Conservation (phyloP, 2,797 vertebrate species). For the Liparis tanakae region DNA sequence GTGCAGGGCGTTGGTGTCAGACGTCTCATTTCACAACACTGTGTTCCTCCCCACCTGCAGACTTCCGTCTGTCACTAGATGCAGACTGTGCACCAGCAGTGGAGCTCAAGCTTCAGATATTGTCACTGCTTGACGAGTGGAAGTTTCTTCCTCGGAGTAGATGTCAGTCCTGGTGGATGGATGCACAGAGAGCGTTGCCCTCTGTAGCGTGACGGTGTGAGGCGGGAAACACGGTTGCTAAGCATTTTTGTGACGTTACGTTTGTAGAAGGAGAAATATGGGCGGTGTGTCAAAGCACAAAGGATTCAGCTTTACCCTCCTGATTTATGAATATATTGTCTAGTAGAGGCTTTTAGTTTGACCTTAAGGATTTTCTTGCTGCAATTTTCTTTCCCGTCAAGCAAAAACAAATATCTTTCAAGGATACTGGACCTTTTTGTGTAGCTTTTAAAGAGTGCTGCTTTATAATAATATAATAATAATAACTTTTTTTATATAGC, state of each 20-base stretch:
- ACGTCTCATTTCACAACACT: constrained; percentile 23
- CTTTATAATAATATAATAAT: too few species aligned
- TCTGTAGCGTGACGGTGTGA: constrained; percentile 41
- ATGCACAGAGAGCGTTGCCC: constrained; percentile 43
- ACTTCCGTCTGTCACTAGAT: not conserved
- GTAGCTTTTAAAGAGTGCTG: not conserved
- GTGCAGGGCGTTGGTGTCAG: constrained; percentile 29
- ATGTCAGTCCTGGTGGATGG: constrained; percentile 64
- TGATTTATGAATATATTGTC: too few species aligned
- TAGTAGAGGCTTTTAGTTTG: not conserved
- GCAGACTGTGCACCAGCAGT: not conserved
- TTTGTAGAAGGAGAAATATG: constrained; percentile 15
- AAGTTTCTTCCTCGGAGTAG: constrained; percentile 45
- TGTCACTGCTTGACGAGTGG: constrained; percentile 26
- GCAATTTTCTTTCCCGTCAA: too few species aligned
- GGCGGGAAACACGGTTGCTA: constrained; percentile 57
- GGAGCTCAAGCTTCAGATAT: constrained; percentile 26
- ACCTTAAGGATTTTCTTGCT: not conserved
- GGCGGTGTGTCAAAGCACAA: not conserved
- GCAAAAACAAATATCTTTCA: not conserved
- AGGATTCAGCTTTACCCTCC: not conserved
- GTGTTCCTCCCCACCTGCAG: not conserved
- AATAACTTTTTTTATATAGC: too few species aligned
- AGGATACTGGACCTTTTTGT: not conserved
- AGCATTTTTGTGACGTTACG: constrained; percentile 15